Conservation (phyloP, 2,797 vertebrate species). For the Argya squamiceps region DNA sequence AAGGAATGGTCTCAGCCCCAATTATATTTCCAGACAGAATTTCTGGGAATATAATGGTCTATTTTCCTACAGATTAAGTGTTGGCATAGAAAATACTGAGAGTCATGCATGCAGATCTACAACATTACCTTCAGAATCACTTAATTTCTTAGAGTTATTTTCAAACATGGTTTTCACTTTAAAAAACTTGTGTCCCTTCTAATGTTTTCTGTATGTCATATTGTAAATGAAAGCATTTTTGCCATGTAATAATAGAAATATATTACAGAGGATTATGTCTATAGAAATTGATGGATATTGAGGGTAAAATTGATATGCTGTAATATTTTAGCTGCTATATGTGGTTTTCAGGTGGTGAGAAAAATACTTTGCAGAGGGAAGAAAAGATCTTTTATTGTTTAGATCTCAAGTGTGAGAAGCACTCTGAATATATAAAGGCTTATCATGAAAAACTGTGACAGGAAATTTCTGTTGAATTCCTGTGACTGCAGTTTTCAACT, state of each 20-base stretch:
- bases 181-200: not conserved
- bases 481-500: slow-evolving; percentile 8
- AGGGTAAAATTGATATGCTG: not conserved
- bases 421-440: slow-evolving; percentile 7
- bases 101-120: not conserved
- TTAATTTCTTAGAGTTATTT: not conserved
- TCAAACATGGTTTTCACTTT: not conserved
- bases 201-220: not conserved
- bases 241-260: not conserved
- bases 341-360: not conserved
- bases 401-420: not conserved
- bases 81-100: not conserved
- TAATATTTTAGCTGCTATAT: not conserved
- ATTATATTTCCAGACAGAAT: not conserved
- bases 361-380: not conserved
- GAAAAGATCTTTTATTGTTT: slow-evolving; percentile 16
- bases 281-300: not conserved
- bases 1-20: not conserved
- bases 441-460: slow-evolving; percentile 2
- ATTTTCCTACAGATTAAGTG: not conserved
- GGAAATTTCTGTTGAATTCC: slow-evolving; percentile 22
- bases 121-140: not conserved
- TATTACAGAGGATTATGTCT: not conserved
- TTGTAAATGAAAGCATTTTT: not conserved
- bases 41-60: not conserved